Percentiles rank a stretch among this genome's conserved stretches.
phyloP scores from a whole-genome alignment of 2,888 invertebrate species.

The Hyposoter didymator region DNA sequence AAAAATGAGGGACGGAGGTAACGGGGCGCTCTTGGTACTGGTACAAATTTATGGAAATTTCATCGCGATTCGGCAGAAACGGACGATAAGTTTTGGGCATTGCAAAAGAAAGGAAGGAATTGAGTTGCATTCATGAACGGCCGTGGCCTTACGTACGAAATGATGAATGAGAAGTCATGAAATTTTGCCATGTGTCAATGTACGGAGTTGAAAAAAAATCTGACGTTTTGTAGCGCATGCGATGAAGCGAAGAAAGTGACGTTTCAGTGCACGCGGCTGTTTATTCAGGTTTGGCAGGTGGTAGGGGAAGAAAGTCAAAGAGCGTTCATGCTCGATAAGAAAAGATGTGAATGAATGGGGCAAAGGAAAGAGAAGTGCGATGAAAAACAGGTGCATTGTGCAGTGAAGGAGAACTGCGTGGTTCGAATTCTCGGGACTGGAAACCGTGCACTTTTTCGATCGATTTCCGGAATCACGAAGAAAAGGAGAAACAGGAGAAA shows the following conservation, averaged over 20 bases:
- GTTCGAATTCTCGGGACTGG: background rate
- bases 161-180: background rate
- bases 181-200: background rate
- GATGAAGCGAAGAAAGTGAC: conserved; percentile 46
- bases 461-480: background rate
- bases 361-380: background rate
- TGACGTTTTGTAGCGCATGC: conserved; percentile 25
- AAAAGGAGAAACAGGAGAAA: background rate
- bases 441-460: conserved; percentile 15
- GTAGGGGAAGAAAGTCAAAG: background rate
- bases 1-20: background rate
- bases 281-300: conserved; percentile 12
- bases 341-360: conserved; percentile 6
- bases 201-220: conserved; percentile 23
- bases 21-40: background rate
- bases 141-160: background rate
- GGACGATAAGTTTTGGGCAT: too few relatives aligned
- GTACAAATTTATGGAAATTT: background rate
- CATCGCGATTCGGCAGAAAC: background rate
- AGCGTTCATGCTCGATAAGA: conserved; percentile 6
- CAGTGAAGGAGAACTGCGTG: background rate
- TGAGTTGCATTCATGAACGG: background rate
- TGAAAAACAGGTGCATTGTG: conserved; percentile 34
- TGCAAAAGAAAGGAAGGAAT: too few relatives aligned
- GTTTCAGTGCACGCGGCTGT: conserved; percentile 32